Evolutionary conservation across 2,888 invertebrate species (phyloP), one percentile per base, ranked within the genome.

Genomic region (Chaitophorus viminalis): DNA sequence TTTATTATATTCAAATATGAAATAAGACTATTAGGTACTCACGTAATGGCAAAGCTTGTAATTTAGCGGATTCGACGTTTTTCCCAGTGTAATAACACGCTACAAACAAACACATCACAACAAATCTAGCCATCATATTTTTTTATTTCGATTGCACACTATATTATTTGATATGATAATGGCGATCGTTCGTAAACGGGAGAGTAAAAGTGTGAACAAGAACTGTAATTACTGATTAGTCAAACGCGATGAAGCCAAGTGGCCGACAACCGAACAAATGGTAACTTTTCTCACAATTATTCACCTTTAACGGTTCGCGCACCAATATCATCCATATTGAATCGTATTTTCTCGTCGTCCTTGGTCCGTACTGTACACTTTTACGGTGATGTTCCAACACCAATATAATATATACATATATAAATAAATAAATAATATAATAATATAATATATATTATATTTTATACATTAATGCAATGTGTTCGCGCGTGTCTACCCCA

Each of bases 21-120:
- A 9, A 46, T 14, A 46, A 8, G 5, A 46, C n/a, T 25, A n/a
- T n/a, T n/a, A n/a, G 65, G 31, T 74, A 89, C 89, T 89, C 76
- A 89, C 89, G 89, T 70, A 89, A 79, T 18, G 89, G 89, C 21
- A 89, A 70, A 72, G 88, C 86, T 72, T 85, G 89, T 31, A 89
- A 77, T 86, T 89, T 89, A 31, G 84, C 83, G 9, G 83, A 83
- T 76, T 83, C 39, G 52, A 31, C 39, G 5, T 52, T 25, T 79
- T 85, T 78, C n/a, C 25, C 79, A 25, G 31, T 14, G 31, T 54
- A 81, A 75, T 54, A 81, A 75, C 60, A 75, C 17, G 65, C 14
- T 25, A 81, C 60, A 46, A 81, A 65, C 72, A 75, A 74, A 65
- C 81, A 74, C 5, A 18, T 0, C 18, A 52, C 8, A n/a, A 52